Base-by-base conservation (phyloP, 2,113 vertebrate species). In the Rhea pennata region DNA sequence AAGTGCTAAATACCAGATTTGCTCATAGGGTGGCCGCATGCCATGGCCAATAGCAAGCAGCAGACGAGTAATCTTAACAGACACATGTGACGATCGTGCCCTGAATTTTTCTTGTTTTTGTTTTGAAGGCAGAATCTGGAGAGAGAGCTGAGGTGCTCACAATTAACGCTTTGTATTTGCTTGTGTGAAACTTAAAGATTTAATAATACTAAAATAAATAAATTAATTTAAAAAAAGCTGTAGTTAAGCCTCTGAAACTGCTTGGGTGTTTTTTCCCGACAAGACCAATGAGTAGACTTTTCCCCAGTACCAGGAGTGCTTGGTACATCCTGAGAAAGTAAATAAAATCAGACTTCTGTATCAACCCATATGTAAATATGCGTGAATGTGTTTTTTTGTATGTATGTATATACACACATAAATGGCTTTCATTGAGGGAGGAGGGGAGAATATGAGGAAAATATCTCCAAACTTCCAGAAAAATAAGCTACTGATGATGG, bases 51-150 rank as follows among this genome's bases (percentile, higher is more conserved):
- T 31, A 76, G 72, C 0, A 0, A 33, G 56, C 67, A 59, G 5
- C 61, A 40, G 78, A 5, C 62, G 23, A 14, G 73, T 27, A 69
- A 58, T 76, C 51, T 31, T 40, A 56, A 39, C 42, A 58, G 22
- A 31, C 16, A 2, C 1, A 0, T 62, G 64, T 74, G 44, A 58
- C 44, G 44, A 24, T 39, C 15, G 0, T 80, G 74, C 31, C 36
- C 36, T 12, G 9, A 42, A 14, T 62, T 91, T 73, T 66, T 42
- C 51, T 81, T 71, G 56, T 9, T 59, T 59, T 59, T 59, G 15
- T 66, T 44, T 42, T 75, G 69, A 77, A 56, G 46, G 66, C 31
- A 5, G 23, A 10, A 17, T 29, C 3, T 0, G 0, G 7, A n/a
- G 40, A 73, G 21, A 33, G 73, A 56, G 5, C 15, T n/a, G 44